A percentile compares a stretch with the other conserved stretches of the same genome.
Conservation (phyloP, 2,797 vertebrate species). For the Telmatherina bonti region DNA sequence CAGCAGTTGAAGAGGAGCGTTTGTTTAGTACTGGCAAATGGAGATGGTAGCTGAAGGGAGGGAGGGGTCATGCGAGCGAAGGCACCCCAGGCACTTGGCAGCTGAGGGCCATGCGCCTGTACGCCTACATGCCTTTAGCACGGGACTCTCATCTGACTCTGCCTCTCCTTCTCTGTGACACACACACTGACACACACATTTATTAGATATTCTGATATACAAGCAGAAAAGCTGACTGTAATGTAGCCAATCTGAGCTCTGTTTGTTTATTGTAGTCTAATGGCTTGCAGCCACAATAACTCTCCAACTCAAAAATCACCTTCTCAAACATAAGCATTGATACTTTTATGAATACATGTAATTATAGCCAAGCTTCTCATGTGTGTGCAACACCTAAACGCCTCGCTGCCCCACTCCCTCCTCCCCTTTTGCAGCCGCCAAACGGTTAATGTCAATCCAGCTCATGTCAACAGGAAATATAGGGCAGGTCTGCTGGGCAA, state of each 20-base stretch:
- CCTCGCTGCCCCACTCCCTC: not conserved
- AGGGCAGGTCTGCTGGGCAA: conserved; percentile 64
- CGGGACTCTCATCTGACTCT: conserved; percentile 84
- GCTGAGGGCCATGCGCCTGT: conserved; percentile 74
- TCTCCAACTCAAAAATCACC: conserved; percentile 4
- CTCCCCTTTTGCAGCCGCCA: not conserved
- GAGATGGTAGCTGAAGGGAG: conserved; percentile 48
- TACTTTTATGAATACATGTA: conserved; percentile 5
- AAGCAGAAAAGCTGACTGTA: conserved; percentile 23
- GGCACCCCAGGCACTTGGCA: conserved; percentile 82
- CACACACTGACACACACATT: conserved; percentile 27
- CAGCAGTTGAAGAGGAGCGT: conserved; percentile 36
- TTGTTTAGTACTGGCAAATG: conserved; percentile 59
- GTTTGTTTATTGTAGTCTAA: conserved; percentile 1
- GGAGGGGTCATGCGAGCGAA: conserved; percentile 67
- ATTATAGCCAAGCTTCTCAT: not conserved
- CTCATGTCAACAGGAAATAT: conserved; percentile 61
- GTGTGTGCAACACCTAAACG: conserved; percentile 15
- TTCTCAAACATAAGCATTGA: conserved; percentile 1
- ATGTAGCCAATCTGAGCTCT: conserved; percentile 24
- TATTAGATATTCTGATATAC: conserved; percentile 11
- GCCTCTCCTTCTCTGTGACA: conserved; percentile 23
- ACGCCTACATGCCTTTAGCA: conserved; percentile 82
- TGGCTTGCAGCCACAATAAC: conserved; percentile 3
- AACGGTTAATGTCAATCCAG: conserved; percentile 51